phyloP scores from a whole-genome alignment of 2,888 invertebrate species.

The Ceraclea dissimilis region DNA sequence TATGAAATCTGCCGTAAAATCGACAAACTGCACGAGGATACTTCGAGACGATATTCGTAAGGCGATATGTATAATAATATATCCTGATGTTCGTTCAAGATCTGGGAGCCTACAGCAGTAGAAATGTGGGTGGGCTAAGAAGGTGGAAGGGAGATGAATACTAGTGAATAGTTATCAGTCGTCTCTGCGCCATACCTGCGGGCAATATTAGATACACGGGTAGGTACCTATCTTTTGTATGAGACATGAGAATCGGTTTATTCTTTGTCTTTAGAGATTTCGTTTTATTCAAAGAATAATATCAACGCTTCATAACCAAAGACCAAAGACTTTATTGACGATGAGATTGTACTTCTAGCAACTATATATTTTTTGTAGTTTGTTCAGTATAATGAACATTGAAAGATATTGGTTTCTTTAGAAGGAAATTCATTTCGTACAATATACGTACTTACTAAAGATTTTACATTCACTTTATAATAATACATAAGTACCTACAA shows the following conservation, averaged over 20 bases:
- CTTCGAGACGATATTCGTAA: conserved; percentile 2
- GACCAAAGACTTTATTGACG: too few species aligned
- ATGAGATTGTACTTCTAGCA: too few species aligned
- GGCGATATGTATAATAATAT: background rate
- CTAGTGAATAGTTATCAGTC: background rate
- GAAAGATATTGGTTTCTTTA: too few species aligned
- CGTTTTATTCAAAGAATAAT: background rate
- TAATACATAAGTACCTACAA: too few species aligned
- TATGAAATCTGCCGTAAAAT: conserved; percentile 16
- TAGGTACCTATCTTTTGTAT: background rate
- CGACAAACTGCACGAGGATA: conserved; percentile 9
- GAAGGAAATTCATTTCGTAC: too few species aligned
- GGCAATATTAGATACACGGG: background rate
- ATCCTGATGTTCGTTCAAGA: background rate
- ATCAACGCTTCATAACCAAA: too few species aligned
- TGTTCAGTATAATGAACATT: too few species aligned
- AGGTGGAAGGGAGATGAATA: too few species aligned
- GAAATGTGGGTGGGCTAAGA: background rate
- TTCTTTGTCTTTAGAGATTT: conserved; percentile 1
- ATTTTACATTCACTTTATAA: too few species aligned
- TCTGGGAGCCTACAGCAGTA: background rate
- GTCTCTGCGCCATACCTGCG: conserved; percentile 6
- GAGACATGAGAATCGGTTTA: background rate
- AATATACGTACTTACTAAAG: too few species aligned
- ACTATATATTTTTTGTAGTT: too few species aligned